These are phyloP conservation scores for Coptodon rendalli DNA, from an alignment of 2,113 vertebrate species.

Conservation along the genomic window DNA sequence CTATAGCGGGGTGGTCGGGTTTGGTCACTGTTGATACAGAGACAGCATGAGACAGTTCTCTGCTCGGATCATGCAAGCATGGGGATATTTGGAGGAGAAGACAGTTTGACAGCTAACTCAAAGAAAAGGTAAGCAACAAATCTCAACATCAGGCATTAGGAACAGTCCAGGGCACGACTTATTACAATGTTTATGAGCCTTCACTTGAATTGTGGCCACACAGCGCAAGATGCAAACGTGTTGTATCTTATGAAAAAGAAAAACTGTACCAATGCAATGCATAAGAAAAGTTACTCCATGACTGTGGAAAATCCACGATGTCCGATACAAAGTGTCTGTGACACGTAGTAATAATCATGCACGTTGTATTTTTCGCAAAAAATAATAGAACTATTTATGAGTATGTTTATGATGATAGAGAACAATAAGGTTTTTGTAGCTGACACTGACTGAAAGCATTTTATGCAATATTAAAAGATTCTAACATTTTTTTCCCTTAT, in stretches of 20 bases:
- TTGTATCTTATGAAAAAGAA: background rate
- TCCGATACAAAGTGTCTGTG: background rate
- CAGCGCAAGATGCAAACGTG: background rate
- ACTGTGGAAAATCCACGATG: background rate
- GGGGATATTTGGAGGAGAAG: conserved; percentile 20
- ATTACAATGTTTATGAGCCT: background rate
- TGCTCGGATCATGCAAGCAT: conserved; percentile 22
- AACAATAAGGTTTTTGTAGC: background rate
- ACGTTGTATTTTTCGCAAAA: background rate
- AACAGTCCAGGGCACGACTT: background rate
- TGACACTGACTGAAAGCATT: background rate
- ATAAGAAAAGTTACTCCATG: background rate
- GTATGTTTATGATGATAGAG: background rate
- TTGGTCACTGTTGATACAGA: conserved; percentile 30
- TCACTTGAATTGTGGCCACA: background rate
- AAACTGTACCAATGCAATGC: background rate
- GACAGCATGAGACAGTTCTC: conserved; percentile 38
- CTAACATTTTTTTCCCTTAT: background rate
- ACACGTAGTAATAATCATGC: background rate
- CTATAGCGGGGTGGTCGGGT: background rate
- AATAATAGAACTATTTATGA: background rate
- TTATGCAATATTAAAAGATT: background rate
- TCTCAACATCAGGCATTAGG: background rate
- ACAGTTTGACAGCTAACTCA: conserved; percentile 20
- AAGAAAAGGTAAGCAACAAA: conserved; percentile 25